Evolutionary conservation across 64 coral and sea anemone species (phyloP).

Genomic region (Trachythela sp.): DNA sequence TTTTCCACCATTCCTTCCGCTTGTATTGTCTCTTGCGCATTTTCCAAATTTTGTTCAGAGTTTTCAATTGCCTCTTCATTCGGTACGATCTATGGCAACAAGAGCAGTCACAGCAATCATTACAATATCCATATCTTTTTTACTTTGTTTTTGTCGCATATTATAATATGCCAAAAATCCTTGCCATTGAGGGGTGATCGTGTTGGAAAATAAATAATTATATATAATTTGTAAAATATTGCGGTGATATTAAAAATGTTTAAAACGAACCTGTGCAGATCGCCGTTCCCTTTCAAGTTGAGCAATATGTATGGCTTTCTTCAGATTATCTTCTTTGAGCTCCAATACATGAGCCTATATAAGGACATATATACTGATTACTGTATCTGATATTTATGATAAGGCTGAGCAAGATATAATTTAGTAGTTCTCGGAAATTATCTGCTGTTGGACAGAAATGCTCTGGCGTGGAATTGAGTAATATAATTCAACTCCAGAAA

Average conservation of each 20-base stretch:
- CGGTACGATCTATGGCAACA: background rate
- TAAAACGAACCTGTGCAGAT: background rate
- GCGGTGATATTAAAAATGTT: too few species aligned
- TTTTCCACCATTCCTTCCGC: background rate
- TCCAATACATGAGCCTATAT: background rate
- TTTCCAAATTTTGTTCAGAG: background rate
- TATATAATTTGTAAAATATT: too few species aligned
- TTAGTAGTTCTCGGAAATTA: too few species aligned
- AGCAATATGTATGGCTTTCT: conserved; percentile 23
- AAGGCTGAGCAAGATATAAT: too few species aligned
- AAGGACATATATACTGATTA: background rate
- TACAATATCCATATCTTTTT: too few species aligned
- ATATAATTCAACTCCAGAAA: too few species aligned
- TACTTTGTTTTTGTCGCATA: too few species aligned
- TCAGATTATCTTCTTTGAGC: conserved; percentile 17
- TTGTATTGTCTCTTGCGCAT: background rate
- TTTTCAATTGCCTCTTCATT: background rate
- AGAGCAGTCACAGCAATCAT: background rate
- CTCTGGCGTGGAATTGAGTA: too few species aligned
- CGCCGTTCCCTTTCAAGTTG: conserved; percentile 4
- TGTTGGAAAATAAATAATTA: too few species aligned
- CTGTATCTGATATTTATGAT: too few species aligned
- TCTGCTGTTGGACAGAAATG: too few species aligned
- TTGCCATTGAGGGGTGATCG: too few species aligned
- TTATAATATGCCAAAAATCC: background rate